A percentile compares a stretch with the other conserved stretches of the same genome.
Conservation (phyloP, 2,113 vertebrate genomes). For the Patagioenas fasciata region DNA sequence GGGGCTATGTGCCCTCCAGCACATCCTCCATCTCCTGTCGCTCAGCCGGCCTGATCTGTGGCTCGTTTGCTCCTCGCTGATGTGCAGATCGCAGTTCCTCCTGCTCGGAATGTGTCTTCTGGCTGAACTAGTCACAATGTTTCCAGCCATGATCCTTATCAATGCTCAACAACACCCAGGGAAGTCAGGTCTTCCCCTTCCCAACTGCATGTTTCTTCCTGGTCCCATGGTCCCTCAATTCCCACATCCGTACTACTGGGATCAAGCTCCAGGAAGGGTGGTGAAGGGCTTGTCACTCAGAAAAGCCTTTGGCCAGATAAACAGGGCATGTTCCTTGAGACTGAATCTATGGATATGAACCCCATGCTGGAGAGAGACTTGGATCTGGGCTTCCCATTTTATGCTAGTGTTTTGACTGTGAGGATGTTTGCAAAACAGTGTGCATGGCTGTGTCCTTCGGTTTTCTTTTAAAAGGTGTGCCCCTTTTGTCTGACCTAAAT, state of each 20-base stretch:
- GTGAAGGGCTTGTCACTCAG: background rate
- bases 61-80: no score
- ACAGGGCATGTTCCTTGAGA: background rate
- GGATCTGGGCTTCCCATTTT: background rate
- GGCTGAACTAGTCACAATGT: no score
- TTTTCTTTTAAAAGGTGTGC: background rate
- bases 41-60: no score
- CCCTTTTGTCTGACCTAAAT: background rate
- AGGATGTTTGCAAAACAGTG: background rate
- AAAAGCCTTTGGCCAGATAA: background rate
- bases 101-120: no score
- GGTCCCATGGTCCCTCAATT: background rate
- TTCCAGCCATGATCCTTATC: no score
- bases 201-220: background rate
- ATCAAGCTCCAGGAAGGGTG: background rate
- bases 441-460: background rate
- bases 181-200: background rate
- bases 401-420: background rate
- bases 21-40: no score
- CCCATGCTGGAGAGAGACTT: background rate
- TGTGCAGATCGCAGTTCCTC: no score
- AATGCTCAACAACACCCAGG: no score
- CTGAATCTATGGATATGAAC: background rate
- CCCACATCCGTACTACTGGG: background rate
- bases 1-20: no score